phyloP scores from a whole-genome alignment of 2,113 vertebrate species.

The Pristiophorus japonicus region DNA sequence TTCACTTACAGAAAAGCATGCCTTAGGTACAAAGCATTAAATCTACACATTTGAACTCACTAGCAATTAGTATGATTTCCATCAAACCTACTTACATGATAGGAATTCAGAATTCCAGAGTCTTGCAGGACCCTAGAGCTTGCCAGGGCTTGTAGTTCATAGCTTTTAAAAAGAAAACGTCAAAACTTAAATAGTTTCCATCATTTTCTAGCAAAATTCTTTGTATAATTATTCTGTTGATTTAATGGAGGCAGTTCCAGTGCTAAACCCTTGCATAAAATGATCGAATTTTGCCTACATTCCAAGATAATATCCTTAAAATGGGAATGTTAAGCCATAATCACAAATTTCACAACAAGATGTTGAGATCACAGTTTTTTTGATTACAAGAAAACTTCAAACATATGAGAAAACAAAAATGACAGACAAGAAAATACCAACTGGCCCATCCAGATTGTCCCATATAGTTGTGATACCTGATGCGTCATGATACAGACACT shows the following conservation, averaged over 20 bases:
- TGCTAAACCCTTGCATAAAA: neutral
- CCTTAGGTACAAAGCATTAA: neutral
- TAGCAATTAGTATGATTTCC: neutral
- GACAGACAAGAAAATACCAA: neutral
- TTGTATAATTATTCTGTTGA: neutral
- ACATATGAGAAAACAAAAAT: neutral
- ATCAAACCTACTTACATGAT: neutral
- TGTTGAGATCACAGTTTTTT: neutral
- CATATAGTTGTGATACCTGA: neutral
- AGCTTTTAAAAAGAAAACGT: neutral
- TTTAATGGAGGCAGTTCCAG: neutral
- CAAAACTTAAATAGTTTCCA: neutral
- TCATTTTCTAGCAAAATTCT: neutral
- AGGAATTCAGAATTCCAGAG: neutral
- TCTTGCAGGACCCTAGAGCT: neutral
- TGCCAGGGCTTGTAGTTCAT: neutral
- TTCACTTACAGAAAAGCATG: neutral
- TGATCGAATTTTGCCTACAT: neutral
- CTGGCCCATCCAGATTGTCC: neutral
- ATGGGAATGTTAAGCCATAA: neutral
- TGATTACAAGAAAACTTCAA: neutral
- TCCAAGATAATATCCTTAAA: neutral
- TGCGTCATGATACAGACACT: neutral
- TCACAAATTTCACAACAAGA: neutral
- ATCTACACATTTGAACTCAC: neutral